A percentile compares a stretch with the other conserved stretches of the same genome.
Evolutionary conservation across 2,797 vertebrate species (phyloP).

Genomic region (Artibeus jamaicensis): DNA sequence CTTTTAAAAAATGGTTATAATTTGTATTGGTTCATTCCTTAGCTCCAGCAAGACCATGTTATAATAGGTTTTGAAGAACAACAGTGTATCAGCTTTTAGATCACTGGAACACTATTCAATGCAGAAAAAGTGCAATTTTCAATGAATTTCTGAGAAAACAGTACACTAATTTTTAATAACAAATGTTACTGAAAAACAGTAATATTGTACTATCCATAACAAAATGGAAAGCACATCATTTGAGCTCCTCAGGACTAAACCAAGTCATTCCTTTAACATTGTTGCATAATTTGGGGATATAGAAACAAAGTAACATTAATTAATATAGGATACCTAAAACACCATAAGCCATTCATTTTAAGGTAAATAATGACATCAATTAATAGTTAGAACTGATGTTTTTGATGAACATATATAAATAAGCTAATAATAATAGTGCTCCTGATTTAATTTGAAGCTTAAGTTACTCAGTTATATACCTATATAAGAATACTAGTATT

Average conservation of each 20-base stretch:
- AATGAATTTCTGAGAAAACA: not conserved
- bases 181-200: not conserved
- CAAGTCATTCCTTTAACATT: not conserved
- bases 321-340: not conserved
- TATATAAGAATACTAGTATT: too few relatives aligned
- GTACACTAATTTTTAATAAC: not conserved
- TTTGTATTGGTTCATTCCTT: not conserved
- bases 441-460: not conserved
- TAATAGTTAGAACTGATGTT: not conserved
- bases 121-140: not conserved
- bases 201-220: not conserved
- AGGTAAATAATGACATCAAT: not conserved
- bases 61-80: not conserved
- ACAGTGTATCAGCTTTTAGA: not conserved
- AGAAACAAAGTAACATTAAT: not conserved
- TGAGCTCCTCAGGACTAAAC: not conserved
- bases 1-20: not conserved
- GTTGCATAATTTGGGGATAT: not conserved
- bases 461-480: not conserved
- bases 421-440: not conserved
- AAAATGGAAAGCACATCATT: not conserved
- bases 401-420: conserved; percentile 6
- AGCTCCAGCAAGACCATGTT: not conserved
- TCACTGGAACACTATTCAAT: not conserved
- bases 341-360: not conserved